Evolutionary conservation across 2,113 vertebrate species (phyloP).

Genomic region (Speoplatyrhinus poulsoni): DNA sequence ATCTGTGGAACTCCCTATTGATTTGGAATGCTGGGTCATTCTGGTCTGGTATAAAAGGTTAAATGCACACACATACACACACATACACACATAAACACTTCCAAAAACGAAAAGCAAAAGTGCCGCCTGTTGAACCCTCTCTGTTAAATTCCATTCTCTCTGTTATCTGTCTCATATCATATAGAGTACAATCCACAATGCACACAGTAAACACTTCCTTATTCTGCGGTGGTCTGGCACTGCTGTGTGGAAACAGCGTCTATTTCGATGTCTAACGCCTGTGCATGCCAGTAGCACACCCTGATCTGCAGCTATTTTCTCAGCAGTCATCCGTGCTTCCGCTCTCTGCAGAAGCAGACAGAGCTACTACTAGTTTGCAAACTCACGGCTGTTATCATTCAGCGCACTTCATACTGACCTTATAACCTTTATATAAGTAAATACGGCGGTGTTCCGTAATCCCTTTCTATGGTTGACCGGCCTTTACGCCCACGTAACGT

Average conservation of each 20-base stretch:
- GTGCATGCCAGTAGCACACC: slow-evolving; percentile 12
- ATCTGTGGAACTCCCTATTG: no score
- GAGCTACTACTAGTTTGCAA: slow-evolving; percentile 8
- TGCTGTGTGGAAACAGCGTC: slow-evolving; percentile 19
- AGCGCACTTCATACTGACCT: slow-evolving; percentile 20
- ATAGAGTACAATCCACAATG: no score
- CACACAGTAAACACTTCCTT: no score
- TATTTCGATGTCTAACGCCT: slow-evolving; percentile 21
- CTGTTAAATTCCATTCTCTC: no score
- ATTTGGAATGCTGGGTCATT: no score
- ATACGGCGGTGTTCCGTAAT: slow-evolving; percentile 2
- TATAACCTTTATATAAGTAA: slow-evolving; percentile 1
- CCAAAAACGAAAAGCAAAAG: no score
- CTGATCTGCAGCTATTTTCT: slow-evolving; percentile 5
- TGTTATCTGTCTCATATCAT: no score
- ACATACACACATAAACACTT: no score
- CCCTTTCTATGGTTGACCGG: slow-evolving; percentile 17
- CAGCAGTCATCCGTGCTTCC: neutral
- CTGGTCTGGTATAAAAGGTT: no score
- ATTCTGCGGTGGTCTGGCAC: slow-evolving; percentile 28
- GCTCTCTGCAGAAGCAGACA: neutral
- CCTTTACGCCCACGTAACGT: neutral
- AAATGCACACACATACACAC: no score
- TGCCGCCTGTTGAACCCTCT: no score
- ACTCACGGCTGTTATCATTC: slow-evolving; percentile 1